Evolutionary conservation across 2,888 invertebrate genomes (phyloP), one percentile per base, ranked within the genome.

Genomic region (Leistus spinibarbis): DNA sequence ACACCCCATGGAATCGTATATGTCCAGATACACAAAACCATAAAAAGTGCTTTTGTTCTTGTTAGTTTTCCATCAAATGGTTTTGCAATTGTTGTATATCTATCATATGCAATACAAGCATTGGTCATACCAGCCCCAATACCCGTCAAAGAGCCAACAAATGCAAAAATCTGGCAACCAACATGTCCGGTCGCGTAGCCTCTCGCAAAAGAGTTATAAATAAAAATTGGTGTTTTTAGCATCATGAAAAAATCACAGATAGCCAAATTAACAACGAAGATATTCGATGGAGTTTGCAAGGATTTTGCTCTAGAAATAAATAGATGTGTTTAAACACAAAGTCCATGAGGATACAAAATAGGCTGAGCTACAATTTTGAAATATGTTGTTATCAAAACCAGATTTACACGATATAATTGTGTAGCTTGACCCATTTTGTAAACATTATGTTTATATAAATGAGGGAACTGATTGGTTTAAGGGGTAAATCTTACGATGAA

Each of bases 241-340:
- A 95, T 95, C 95, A 95, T 95, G 27, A 94, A 85, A 81, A 95
- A 95, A 85, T 95, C 95, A 80, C 93, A 91, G 76, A 95, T 86
- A 0, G 95, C 94, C 82, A 95, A 85, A 84, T 95, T 94, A 68
- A 95, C 89, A 10, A 95, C 94, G 76, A 95, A 90, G 82, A 95
- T 90, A 82, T 95, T 95, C 64, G 95, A 95, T 1, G 95, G 93
- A 0, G 93, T 93, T 79, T 92, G 88, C 68, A 94, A 86, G 77
- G 89, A 88, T 85, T 93, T 92, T 69, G 93, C 90, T 71, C 93
- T 93, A 79, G 69, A 84, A 84, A 20, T 19, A 10, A 16, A 10
- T 1, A 0, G 3, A 22, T 40, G 1, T 10, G 40, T 40, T 40
- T 40, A 40, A n/a, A n/a, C n/a, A n/a, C n/a, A n/a, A n/a, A n/a